Base-by-base conservation (phyloP, 2,888 invertebrate species). In the Bursaphelenchus okinawaensis region DNA sequence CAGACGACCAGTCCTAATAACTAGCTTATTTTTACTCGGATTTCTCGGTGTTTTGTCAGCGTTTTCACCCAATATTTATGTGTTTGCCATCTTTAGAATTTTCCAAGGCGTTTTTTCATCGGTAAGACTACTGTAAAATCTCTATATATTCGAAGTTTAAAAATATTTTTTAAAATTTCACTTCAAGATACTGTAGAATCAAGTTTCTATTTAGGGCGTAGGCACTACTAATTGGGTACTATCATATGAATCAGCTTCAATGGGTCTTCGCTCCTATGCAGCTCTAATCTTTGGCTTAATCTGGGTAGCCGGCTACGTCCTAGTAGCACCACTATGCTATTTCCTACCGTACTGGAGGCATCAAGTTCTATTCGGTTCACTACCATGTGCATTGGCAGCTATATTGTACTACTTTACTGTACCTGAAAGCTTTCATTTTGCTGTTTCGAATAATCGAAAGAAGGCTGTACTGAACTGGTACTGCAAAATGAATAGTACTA, bases 31-130 rank as follows among this genome's bases (percentile, higher is more conserved):
- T 8, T 29, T 68, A 20, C 62, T 74, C 62, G 70, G 75, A 1
- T 82, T 88, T 28, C 88, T 88, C 75, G 90, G 90, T 50, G 83
- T 89, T 52, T 76, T 88, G 63, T 88, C 89, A 6, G 88, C 88
- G 4, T 76, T 89, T 57, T 86, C 89, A 0, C 89, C 89, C 0
- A 88, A 90, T 75, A 89, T 88, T 80, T 86, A 88, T 78, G 87
- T 87, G 54, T 90, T 89, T 78, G 87, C 88, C 16, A 80, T 88
- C 63, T 86, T 88, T 52, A 85, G 90, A 69, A 83, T 88, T 67
- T 81, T 89, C 56, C 87, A 90, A 26, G 90, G 90, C 16, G 52
- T 59, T 1, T 29, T 59, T 9, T 89, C 90, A 7, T 89, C 89
- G 7, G 90, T 90, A 6, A 28, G 65, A 16, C 8, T 12, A 29